Evolutionary conservation across 2,113 vertebrate genomes (phyloP), one percentile per base, ranked within the genome.

Genomic region (Mohoua ochrocephala): DNA sequence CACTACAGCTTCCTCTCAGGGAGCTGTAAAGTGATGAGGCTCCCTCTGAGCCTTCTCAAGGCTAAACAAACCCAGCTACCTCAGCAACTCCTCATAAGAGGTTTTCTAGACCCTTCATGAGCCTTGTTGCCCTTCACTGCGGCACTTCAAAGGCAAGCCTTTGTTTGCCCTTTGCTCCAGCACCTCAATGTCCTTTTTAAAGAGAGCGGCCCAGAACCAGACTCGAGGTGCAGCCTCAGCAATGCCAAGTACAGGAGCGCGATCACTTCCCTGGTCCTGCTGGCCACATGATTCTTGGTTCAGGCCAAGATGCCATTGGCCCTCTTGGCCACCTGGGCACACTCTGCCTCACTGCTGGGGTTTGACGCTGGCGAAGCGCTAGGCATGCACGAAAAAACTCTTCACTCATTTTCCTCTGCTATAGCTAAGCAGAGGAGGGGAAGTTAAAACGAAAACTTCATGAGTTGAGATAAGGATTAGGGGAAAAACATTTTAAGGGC

Each of bases 141-240:
- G 2, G 54, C 33, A 75, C n/a, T 11, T 59, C 33, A 23, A 45
- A 45, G 53, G 10, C 42, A 65, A 67, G n/a, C 31, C 22, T 45
- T n/a, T 18, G 31, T 67, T 17, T 45, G 42, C 31, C 64, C 15
- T 45, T n/a, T 67, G 31, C n/a, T 49, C 11, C 33, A 45, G 33
- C 33, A 59, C 11, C 7, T 67, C n/a, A 52, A 8, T 14, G 53
- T 60, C n/a, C 11, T 45, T 74, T 74, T 39, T 20, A 7, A 45
- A 39, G 28, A 30, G 15, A 39, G 28, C 11, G 19, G 15, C 7
- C 45, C 39, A 67, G 39, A 53, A 60, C 16, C 6, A 18, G 37
- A 30, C 39, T 39, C 0, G 0, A 17, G 39, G 23, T 30, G 19
- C 0, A 2, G 31, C 42, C 27, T 45, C 37, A 59, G 27, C 44